Base-by-base conservation (phyloP, 2,113 vertebrate genomes). In the Donacobius atricapilla region DNA sequence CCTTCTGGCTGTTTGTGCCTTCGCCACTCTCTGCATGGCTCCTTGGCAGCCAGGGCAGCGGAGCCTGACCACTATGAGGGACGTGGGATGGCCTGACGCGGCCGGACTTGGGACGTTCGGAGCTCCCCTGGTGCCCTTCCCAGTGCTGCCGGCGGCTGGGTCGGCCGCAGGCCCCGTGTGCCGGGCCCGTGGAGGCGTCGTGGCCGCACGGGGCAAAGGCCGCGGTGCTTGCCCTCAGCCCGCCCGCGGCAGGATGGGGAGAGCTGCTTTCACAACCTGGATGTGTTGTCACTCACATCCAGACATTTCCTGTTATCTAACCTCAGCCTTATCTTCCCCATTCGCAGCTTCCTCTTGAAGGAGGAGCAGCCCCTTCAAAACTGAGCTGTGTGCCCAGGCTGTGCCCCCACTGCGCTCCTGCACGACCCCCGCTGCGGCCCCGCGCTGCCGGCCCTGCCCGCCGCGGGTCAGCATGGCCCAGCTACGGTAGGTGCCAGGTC, bases 281-380 rank as follows among this genome's bases (percentile, higher is more conserved):
- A 97, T 95, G 96, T 99, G 98, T 98, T 99, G 99, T 99, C 99
- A 99, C 98, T 98, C 96, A 91, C 98, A 98, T 98, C 98, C 99
- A 99, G 99, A 99, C 97, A 97, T 98, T 99, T 99, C 99, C 99
- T 99, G 99, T 98, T 98, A 97, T 98, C 98, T 98, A 98, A 98
- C 98, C 98, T 98, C 98, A 98, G 97, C 96, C 95, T 99, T 99
- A 99, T 99, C 99, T 99, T 99, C 99, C 99, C 98, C 98, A 98
- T 99, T 99, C 88, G 98, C 96, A 96, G 98, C 98, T 99, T 99
- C 99, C 99, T 98, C 98, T 98, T 98, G 95, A 97, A 97, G 98
- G 91, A 96, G 90, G 68, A 89, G 94, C 93, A 57, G 87, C 65
- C 94, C 97, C 98, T 95, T 98, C 97, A 98, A 98, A 98, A 98